Evolutionary conservation across 23 tunicate species (phyloP).

Genomic region (Diplosoma virens): DNA sequence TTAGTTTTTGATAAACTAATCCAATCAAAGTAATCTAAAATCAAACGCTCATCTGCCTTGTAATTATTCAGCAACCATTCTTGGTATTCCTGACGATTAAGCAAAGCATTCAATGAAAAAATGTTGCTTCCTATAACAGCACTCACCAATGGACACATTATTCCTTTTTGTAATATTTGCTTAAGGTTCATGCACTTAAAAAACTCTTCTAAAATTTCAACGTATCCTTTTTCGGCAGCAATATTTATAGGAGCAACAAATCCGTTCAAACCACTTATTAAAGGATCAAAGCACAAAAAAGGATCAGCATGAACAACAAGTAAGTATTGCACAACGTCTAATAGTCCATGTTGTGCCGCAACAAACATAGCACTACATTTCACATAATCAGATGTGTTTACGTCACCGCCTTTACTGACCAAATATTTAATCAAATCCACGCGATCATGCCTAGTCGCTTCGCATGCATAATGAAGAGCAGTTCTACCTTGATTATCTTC

Average conservation of each 20-base stretch:
- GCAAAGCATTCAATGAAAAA: no score
- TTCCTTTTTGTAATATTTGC: no score
- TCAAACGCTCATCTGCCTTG: no score
- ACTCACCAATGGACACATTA: no score
- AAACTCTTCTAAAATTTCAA: no score
- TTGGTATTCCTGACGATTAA: no score
- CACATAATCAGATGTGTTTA: constrained; percentile 33
- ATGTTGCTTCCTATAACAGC: no score
- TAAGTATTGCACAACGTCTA: constrained; percentile 10
- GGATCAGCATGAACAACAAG: constrained; percentile 40
- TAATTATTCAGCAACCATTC: no score
- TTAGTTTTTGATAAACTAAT: no score
- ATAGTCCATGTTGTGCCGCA: constrained; percentile 40
- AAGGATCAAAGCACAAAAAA: neutral
- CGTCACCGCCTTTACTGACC: constrained; percentile 22
- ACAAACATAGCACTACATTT: constrained; percentile 46
- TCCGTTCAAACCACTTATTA: no score
- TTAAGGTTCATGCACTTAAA: no score
- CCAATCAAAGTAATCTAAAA: no score
- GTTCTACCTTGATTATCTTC: constrained; percentile 37
- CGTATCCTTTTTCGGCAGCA: constrained; percentile 37
- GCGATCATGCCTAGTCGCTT: neutral
- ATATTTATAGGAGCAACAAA: constrained; percentile 27
- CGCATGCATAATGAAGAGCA: constrained; percentile 36
- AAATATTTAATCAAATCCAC: constrained; percentile 18